Percentiles rank a stretch among this genome's conserved stretches.
These are phyloP conservation scores for Tenthredo distinguenda DNA, from an alignment of 2,888 invertebrate species.

Conservation along the genomic window DNA sequence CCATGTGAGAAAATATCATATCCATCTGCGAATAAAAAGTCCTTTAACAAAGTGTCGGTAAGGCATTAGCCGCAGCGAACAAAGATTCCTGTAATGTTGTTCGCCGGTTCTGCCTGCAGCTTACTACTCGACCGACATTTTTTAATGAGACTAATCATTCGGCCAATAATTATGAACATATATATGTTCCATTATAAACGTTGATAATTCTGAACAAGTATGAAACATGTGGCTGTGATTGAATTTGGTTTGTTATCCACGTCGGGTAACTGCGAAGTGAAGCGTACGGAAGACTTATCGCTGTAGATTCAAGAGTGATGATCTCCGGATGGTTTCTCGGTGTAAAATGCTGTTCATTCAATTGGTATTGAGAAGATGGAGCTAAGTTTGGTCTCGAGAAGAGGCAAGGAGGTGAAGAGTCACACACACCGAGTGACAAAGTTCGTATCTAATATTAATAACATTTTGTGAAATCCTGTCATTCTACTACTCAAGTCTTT, in stretches of 20 bases:
- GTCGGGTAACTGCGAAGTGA: background rate
- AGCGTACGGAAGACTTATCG: background rate
- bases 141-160: background rate
- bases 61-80: background rate
- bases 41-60: background rate
- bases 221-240: background rate
- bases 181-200: background rate
- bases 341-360: background rate
- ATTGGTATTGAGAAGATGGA: slow-evolving; percentile 5
- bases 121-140: background rate
- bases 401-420: background rate
- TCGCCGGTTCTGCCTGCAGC: background rate
- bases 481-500: background rate
- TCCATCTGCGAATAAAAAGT: background rate
- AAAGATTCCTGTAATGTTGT: slow-evolving; percentile 12
- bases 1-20: background rate
- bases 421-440: background rate
- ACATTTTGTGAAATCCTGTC: background rate
- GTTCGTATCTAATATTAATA: background rate
- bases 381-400: background rate
- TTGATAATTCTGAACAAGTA: background rate
- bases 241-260: background rate
- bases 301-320: background rate
- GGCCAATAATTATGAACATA: background rate
- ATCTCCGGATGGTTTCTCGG: slow-evolving; percentile 21